Base-by-base conservation (phyloP, 2,113 vertebrate species). In the Piliocolobus tephrosceles region DNA sequence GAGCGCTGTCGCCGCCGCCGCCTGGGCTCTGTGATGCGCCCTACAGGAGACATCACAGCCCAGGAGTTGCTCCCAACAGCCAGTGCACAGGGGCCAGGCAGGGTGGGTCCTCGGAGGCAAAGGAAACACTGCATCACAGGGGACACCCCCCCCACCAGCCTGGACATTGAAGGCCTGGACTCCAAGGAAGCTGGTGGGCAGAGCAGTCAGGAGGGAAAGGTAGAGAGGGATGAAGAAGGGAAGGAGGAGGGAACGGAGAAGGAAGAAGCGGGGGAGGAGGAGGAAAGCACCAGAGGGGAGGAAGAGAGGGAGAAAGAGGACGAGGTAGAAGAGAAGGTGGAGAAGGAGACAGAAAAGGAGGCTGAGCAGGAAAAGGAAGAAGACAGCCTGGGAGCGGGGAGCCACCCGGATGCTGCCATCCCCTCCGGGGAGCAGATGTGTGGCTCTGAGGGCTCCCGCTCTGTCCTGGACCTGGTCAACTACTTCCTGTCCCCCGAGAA, bases 401-500 rank as follows among this genome's bases (percentile, higher is more conserved):
- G 92, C 75, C 47, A 1, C 23, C 85, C 88, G 92, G 88, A 97
- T 4, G 78, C 94, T 0, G 17, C 66, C 2, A 17, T 47, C 0
- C 0, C 94, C 58, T 93, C 61, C 0, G 47, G 38, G 61, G 98
- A 98, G 32, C 96, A 93, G 72, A 14, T 18, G 0, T 13, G 70
- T 17, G 81, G 90, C 64, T 79, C 98, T 0, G 98, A 98, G 75
- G 97, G 98, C 76, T 99, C 98, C 72, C 98, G 98, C 73, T 99
- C 99, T 0, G 98, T 99, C 12, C 97, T 98, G 11, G 99, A 99
- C 90, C 98, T 99, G 97, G 99, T 99, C 80, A 99, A 99, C 96
- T 99, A 99, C 97, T 99, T 99, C 95, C 98, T 99, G 22, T 99
- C 98, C 0, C 99, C 99, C 0, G 99, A 99, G 97, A 98, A 96